Evolutionary conservation across 64 coral and sea anemone genomes (phyloP).

Genomic region (Montipora capricornis): DNA sequence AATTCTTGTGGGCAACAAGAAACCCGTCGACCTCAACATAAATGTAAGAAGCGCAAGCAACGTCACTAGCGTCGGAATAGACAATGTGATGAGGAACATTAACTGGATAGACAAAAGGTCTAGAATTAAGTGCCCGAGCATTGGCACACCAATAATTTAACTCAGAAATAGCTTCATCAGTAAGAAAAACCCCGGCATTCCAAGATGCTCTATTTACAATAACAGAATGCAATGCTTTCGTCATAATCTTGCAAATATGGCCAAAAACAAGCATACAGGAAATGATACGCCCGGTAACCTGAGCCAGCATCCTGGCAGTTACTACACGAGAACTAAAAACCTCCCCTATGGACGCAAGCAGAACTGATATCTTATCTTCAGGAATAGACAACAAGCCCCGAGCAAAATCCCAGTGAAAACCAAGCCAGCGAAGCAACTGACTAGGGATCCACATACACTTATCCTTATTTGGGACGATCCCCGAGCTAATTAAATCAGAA

Average conservation of each 20-base stretch:
- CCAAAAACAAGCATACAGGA: neutral
- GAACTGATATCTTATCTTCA: no score
- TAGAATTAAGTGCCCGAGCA: neutral
- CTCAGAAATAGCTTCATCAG: neutral
- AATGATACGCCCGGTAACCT: neutral
- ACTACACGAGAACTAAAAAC: no score
- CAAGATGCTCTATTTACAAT: neutral
- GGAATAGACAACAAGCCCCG: no score
- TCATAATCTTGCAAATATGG: neutral
- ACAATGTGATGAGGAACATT: neutral
- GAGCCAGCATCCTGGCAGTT: neutral
- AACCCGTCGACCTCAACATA: neutral
- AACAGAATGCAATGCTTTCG: neutral
- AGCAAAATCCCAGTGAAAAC: no score
- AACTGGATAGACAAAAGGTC: neutral
- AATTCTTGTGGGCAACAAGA: neutral
- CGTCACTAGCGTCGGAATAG: neutral
- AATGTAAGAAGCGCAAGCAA: neutral
- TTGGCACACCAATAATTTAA: neutral
- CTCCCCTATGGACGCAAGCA: no score
- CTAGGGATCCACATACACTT: no score
- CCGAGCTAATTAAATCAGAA: neutral
- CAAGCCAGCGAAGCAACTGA: no score
- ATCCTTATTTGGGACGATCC: no score
- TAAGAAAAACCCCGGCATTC: neutral